Conservation (phyloP, 2,113 vertebrate species). For the Tetraodon nigroviridis region DNA sequence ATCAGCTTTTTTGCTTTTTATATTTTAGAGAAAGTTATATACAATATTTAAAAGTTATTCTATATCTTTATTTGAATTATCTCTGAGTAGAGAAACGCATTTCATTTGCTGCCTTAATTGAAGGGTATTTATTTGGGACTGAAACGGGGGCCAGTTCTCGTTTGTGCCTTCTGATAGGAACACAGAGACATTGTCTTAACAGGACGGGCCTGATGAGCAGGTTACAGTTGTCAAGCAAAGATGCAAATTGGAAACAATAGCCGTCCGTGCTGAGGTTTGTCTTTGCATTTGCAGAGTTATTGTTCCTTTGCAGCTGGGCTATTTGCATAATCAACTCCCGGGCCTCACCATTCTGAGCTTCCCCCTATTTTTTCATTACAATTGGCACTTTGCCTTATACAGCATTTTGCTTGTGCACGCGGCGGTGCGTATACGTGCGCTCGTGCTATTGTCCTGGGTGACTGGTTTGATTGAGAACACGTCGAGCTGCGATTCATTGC, state of each 20-base stretch:
- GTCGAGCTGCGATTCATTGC: conserved; percentile 11
- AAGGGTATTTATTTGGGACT: conserved; percentile 29
- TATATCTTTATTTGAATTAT: too few species aligned
- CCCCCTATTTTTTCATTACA: conserved; percentile 33
- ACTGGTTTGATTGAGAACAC: conserved; percentile 16
- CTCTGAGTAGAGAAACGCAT: too few species aligned
- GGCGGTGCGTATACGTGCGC: conserved; percentile 31
- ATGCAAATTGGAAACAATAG: conserved; percentile 67
- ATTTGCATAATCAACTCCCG: conserved; percentile 71
- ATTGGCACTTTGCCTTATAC: conserved; percentile 56
- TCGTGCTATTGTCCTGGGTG: conserved; percentile 34
- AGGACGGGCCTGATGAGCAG: conserved; percentile 63
- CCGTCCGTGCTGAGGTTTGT: conserved; percentile 56
- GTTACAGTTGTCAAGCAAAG: conserved; percentile 66
- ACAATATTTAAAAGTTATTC: too few species aligned
- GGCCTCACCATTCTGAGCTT: conserved; percentile 58
- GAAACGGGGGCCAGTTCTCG: conserved; percentile 49
- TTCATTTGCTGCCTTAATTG: too few species aligned
- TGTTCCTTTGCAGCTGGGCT: conserved; percentile 67
- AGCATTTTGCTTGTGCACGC: conserved; percentile 34
- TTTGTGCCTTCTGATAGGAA: conserved; percentile 53
- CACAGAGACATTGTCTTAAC: conserved; percentile 57
- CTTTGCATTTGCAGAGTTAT: conserved; percentile 66
- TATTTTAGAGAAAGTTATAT: too few species aligned
- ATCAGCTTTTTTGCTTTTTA: too few species aligned